Evolutionary conservation across 2,113 vertebrate species (phyloP), one percentile per base, ranked within the genome.

Genomic region (Accipiter cooperii): DNA sequence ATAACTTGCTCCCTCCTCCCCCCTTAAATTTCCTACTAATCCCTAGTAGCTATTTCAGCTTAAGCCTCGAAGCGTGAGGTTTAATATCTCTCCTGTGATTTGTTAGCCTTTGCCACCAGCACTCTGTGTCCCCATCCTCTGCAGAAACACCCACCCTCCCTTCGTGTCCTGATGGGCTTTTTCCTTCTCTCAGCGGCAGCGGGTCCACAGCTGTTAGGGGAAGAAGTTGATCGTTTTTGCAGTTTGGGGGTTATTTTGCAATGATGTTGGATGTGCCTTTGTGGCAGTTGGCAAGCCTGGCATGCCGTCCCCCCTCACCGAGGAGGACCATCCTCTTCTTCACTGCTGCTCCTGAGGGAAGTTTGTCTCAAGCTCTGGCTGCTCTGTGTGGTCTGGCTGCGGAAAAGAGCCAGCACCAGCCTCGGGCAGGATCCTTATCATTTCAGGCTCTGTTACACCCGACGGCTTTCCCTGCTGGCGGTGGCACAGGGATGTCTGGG

Each of bases 31-130:
- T 92, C 40, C 57, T 83, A 70, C 81, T 96, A 96, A 97, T 96
- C 95, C 78, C 81, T 83, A 40, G 61, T 95, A 95, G 89, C 93
- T 91, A 3, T 95, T 65, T 97, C 89, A 89, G 81, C 25, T 93
- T 97, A 97, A 97, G 84, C 93, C 66, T 73, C 10, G 3, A 87
- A 96, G 89, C 29, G 0, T 54, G 81, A 96, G 91, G 76, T 93
- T 97, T 97, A 96, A 65, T 93, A 81, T 75, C 90, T 79, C 76
- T 84, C 47, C 77, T 75, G 71, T 58, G 91, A 89, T 97, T 95
- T 75, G 69, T 93, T 87, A 89, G 51, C 46, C 63, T 87, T 73
- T 89, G 91, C 77, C 54, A 74, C 81, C 0, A 0, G 60, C 3
- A 0, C 58, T 79, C 77, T 31, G 71, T 46, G 54, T 84, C 60